Evolutionary conservation across 2,888 invertebrate species (phyloP).

Genomic region (Pyrgus malvae): DNA sequence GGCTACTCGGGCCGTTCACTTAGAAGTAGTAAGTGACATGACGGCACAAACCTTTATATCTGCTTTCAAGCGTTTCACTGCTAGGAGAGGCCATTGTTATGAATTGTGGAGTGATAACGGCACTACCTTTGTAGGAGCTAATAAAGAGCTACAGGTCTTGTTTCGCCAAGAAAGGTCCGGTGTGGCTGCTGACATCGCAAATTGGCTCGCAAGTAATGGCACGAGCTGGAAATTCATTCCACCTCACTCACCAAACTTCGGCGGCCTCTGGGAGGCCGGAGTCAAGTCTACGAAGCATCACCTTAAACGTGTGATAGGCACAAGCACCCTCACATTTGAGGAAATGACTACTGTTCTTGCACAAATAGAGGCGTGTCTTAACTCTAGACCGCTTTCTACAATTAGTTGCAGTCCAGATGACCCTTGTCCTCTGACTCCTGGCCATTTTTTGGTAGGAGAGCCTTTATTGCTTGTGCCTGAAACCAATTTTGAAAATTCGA

Average conservation of each 20-base stretch:
- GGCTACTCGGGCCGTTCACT: slow-evolving; percentile 28
- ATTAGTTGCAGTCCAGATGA: slow-evolving; percentile 16
- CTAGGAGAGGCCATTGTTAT: slow-evolving; percentile 31
- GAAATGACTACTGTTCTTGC: slow-evolving; percentile 28
- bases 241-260: slow-evolving; percentile 33
- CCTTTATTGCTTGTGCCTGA: slow-evolving; percentile 24
- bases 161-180: slow-evolving; percentile 1
- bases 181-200: neutral
- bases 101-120: slow-evolving; percentile 22
- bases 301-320: slow-evolving; percentile 23
- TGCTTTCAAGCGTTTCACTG: slow-evolving; percentile 30
- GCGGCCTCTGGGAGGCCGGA: slow-evolving; percentile 38
- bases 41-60: slow-evolving; percentile 27
- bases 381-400: slow-evolving; percentile 29
- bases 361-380: slow-evolving; percentile 34
- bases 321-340: slow-evolving; percentile 27
- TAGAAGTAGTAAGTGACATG: slow-evolving; percentile 28
- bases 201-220: neutral
- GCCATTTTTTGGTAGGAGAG: slow-evolving; percentile 29
- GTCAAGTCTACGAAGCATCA: slow-evolving; percentile 30
- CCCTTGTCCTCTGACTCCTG: slow-evolving; percentile 26
- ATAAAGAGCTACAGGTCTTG: neutral
- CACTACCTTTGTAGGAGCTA: slow-evolving; percentile 30
- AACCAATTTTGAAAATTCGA: slow-evolving; percentile 15
- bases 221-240: slow-evolving; percentile 35